These are phyloP conservation scores for Villa cingulata DNA, from an alignment of 2,888 invertebrate species.

Conservation along the genomic window DNA sequence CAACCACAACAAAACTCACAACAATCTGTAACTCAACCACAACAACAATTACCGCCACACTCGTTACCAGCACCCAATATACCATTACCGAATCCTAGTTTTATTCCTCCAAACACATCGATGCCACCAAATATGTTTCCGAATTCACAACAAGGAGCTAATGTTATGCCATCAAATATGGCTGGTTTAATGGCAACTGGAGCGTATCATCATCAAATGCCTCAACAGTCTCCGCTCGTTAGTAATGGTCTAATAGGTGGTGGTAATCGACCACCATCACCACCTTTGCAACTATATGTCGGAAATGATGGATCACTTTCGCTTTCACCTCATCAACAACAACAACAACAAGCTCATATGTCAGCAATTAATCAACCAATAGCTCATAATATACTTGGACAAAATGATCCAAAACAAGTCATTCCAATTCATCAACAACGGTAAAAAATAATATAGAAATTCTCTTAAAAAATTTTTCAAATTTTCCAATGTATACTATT, in stretches of 20 bases:
- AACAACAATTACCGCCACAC: constrained; percentile 6
- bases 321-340: constrained; percentile 6
- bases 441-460: too few relatives aligned
- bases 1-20: constrained; percentile 11
- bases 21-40: constrained; percentile 5
- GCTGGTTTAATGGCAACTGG: constrained; percentile 2
- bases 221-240: constrained; percentile 8
- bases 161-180: not conserved
- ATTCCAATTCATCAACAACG: constrained; percentile 37
- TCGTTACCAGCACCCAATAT: not conserved
- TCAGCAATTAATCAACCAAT: constrained; percentile 20
- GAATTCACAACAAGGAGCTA: not conserved
- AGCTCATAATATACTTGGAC: constrained; percentile 27
- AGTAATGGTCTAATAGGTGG: constrained; percentile 1
- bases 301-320: not conserved
- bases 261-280: not conserved
- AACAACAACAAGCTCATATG: constrained; percentile 9
- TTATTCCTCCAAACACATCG: constrained; percentile 10
- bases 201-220: constrained; percentile 4
- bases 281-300: not conserved
- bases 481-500: too few relatives aligned
- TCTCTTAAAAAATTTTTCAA: too few relatives aligned
- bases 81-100: constrained; percentile 12
- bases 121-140: not conserved
- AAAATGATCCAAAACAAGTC: constrained; percentile 31